A percentile compares a stretch with the other conserved stretches of the same genome.
phyloP scores from a whole-genome alignment of 1,140 invertebrate genomes.

The Bilobella aurantiaca region DNA sequence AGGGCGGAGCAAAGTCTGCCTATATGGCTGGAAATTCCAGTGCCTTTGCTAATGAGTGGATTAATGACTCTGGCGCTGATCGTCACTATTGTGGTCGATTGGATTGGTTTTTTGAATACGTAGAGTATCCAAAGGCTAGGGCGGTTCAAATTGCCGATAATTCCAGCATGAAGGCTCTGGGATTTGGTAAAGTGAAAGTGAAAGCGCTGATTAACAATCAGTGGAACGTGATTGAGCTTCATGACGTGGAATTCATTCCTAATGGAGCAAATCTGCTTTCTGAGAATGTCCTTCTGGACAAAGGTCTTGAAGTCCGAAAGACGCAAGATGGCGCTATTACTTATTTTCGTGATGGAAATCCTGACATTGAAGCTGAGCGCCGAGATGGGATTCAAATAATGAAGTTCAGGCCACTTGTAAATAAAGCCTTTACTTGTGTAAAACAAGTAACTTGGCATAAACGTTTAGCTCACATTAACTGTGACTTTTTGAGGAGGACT shows the following conservation, averaged over 20 bases:
- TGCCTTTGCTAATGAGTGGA: conserved; percentile 8
- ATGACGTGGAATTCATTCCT: conserved; percentile 14
- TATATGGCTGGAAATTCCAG: background rate
- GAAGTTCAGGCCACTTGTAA: conserved; percentile 14
- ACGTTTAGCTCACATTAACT: conserved; percentile 5
- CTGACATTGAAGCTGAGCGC: conserved; percentile 6
- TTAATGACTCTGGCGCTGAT: conserved; percentile 18
- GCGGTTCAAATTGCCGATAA: conserved; percentile 9
- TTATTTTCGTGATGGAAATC: background rate
- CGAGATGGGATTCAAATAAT: conserved; percentile 14
- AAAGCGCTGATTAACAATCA: conserved; percentile 11
- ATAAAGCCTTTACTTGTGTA: conserved; percentile 10
- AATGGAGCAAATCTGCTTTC: conserved; percentile 16
- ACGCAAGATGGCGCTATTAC: background rate
- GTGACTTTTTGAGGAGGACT: background rate
- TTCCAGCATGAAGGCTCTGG: background rate
- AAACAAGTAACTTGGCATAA: conserved; percentile 14
- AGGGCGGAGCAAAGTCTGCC: background rate
- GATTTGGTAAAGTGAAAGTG: conserved; percentile 13
- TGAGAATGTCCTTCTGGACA: conserved; percentile 9
- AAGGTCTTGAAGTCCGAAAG: conserved; percentile 6
- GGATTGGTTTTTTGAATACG: conserved; percentile 20
- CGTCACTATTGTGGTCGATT: conserved; percentile 15
- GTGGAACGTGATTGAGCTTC: conserved; percentile 12
- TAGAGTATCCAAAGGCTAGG: conserved; percentile 5